Conservation (phyloP, 2,797 vertebrate genomes). For the Mormyrus proboscirostris region DNA sequence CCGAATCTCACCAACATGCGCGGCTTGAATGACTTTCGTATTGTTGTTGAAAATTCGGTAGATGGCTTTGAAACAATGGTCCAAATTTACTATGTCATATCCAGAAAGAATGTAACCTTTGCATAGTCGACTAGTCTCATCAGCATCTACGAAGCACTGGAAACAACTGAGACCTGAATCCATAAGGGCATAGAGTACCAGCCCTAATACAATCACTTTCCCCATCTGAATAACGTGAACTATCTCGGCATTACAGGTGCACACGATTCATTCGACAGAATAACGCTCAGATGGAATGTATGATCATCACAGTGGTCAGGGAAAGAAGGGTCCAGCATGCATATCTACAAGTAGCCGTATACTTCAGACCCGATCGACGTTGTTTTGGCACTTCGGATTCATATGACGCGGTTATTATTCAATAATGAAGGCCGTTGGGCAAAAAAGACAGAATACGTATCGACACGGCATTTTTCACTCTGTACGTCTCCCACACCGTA, state of each 20-base stretch:
- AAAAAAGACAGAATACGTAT: neutral
- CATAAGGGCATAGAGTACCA: neutral
- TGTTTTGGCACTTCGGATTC: neutral
- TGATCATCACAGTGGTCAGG: neutral
- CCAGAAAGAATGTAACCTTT: neutral
- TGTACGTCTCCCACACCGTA: neutral
- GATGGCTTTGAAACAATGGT: neutral
- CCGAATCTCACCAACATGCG: neutral
- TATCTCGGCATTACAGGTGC: neutral
- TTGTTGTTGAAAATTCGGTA: neutral
- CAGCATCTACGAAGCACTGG: neutral
- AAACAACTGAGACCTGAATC: neutral
- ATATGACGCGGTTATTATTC: neutral
- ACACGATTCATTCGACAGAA: neutral
- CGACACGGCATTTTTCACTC: neutral
- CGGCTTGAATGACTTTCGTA: neutral
- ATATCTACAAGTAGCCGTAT: neutral
- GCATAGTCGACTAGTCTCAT: neutral
- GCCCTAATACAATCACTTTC: neutral
- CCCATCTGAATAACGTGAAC: neutral
- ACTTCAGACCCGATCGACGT: neutral
- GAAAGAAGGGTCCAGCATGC: neutral
- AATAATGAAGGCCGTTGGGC: neutral
- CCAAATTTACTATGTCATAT: neutral
- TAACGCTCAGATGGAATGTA: neutral